Evolutionary conservation across 2,888 invertebrate genomes (phyloP), one percentile per base, ranked within the genome.

Genomic region (Leucophenga maculata): DNA sequence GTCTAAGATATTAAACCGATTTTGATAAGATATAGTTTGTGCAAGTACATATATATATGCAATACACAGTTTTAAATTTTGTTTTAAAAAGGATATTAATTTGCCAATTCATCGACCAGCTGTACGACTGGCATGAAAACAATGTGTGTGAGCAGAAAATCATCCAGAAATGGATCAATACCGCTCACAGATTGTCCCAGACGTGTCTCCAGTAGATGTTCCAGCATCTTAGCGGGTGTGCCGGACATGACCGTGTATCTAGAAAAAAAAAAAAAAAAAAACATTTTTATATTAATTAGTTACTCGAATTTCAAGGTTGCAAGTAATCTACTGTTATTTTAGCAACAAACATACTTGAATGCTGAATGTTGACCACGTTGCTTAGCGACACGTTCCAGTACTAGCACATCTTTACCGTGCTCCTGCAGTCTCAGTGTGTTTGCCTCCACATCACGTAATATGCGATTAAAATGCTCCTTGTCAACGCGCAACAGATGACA

Each of bases 171-270:
- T 62, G 93, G 92, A 89, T 94, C 94, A 84, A 91, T 90, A 77
- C 91, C 90, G 77, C 88, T 90, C 69, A 90, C 89, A 74, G 91
- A 89, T 73, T 91, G 91, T 76, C 94, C 93, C 78, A 95, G 89
- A 70, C 94, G 90, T 14, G 95, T 95, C 87, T 95, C 95, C 78
- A 96, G 89, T 60, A 96, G 90, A 89, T 96, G 94, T 86, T 96
- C 95, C 78, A 96, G 87, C 93, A 95, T 95, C 89, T 96, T 95
- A 85, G 94, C 93, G 55, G 95, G 93, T 70, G 94, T 94, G 67
- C 95, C 95, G 73, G 95, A 94, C 94, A 95, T 94, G 77, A 95
- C 94, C 80, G 94, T 94, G 87, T 95, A 95, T 88, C 94, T 94
- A 85, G 3, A 76, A 1, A 16, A 9, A 50, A 9, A 16, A 16